phyloP scores from a whole-genome alignment of 2,888 invertebrate species.

The Trichogramma evanescens region DNA sequence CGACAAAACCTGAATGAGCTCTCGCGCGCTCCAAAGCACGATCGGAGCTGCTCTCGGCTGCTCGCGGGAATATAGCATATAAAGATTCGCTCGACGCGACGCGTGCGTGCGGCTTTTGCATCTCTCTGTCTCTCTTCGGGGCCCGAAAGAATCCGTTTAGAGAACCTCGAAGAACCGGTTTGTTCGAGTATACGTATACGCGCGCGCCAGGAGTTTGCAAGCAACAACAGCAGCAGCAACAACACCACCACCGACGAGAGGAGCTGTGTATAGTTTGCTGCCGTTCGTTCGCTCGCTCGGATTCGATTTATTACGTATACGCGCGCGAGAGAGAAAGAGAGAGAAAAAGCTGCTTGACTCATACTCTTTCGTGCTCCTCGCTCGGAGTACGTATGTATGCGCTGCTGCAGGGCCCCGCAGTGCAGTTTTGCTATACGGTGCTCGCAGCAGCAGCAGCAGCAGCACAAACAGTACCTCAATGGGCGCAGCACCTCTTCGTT shows the following conservation, averaged over 20 bases:
- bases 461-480: neutral
- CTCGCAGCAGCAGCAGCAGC: neutral
- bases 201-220: no score
- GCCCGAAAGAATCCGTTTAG: constrained; percentile 9
- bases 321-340: neutral
- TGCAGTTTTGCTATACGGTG: constrained; percentile 1
- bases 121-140: neutral
- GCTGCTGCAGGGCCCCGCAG: no score
- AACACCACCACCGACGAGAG: no score
- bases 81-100: neutral
- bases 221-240: neutral
- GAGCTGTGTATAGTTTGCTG: no score
- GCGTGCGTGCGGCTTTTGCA: neutral
- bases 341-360: neutral
- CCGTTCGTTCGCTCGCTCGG: neutral
- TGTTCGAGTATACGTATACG: neutral
- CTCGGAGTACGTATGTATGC: neutral
- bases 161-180: constrained; percentile 9
- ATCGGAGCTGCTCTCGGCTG: no score
- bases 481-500: neutral
- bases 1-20: no score
- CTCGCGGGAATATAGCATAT: no score
- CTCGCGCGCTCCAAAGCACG: no score
- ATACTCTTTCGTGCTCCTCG: constrained; percentile 8
- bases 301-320: neutral